phyloP scores from a whole-genome alignment of 2,888 invertebrate species.

The Branchinecta sandiegonensis region DNA sequence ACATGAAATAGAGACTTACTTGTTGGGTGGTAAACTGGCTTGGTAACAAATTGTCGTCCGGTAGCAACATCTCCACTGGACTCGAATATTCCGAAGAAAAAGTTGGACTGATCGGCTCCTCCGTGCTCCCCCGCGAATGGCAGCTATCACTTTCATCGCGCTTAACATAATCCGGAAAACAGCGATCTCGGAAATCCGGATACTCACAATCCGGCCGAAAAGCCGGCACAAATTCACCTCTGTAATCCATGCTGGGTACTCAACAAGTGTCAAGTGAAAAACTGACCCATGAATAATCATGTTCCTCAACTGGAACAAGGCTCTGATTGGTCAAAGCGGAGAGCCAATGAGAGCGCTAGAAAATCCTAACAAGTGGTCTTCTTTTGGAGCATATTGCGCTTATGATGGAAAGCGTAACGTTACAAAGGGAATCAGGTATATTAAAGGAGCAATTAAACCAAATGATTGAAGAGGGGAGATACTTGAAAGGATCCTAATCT shows the following conservation, averaged over 20 bases:
- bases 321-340: constrained; percentile 7
- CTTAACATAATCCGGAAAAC: not conserved
- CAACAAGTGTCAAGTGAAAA: no score
- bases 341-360: not conserved
- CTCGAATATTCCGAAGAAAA: not conserved
- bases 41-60: not conserved
- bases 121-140: not conserved
- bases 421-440: not conserved
- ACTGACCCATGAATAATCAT: no score
- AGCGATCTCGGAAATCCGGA: not conserved
- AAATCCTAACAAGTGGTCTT: constrained; percentile 8
- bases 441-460: constrained; percentile 8
- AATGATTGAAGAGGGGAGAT: constrained; percentile 1
- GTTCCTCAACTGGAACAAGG: not conserved
- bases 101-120: not conserved
- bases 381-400: no score
- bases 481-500: not conserved
- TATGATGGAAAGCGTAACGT: not conserved
- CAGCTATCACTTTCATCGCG: constrained; percentile 14
- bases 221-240: no score
- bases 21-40: not conserved
- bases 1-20: no score
- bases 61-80: not conserved
- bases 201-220: not conserved
- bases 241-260: no score